Evolutionary conservation across 2,888 invertebrate genomes (phyloP), one percentile per base, ranked within the genome.

Genomic region (Drosophila vallismaia): DNA sequence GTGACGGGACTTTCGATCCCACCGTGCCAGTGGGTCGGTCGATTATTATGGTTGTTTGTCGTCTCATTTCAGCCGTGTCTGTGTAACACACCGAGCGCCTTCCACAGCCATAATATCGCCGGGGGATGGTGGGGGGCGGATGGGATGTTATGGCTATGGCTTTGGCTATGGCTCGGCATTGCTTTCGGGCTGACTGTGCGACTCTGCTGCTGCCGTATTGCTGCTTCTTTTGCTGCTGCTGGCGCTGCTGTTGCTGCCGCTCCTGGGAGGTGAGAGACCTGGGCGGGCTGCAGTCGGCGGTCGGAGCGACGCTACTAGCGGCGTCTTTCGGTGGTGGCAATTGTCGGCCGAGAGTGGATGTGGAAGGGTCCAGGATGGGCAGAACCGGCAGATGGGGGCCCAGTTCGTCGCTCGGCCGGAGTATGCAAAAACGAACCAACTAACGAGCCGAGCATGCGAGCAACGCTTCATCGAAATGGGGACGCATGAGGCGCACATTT

Each of bases 21-120:
- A 82, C 88, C 62, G 82, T 88, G 82, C 87, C 81, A 80, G 78
- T 84, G 89, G 86, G 86, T 84, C 88, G 88, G 86, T 88, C 79
- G 84, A 85, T 88, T 85, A 87, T 88, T 88, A 86, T 70, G 89
- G 59, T 69, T 87, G 84, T 88, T 88, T 88, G 82, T 76, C 84
- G 87, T 74, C 71, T 74, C 81, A 75, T 74, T 83, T 88, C 77
- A 71, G 82, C 58, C 63, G 57, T 63, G 73, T 73, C 77, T 52
- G 77, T 76, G 71, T 56, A 52, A 69, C 77, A 85, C 86, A 86
- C 79, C 67, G 69, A 63, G 19, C 69, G 66, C 46, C 49, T 49
- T 49, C 49, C 49, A 36, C 54, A 44, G 69, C 33, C 49, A 45
- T 38, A 69, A 63, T 76, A 76, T 76, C 74, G 83, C 53, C 33